Conservation (phyloP, 2,888 invertebrate species). For the Athripsodes cinereus region DNA sequence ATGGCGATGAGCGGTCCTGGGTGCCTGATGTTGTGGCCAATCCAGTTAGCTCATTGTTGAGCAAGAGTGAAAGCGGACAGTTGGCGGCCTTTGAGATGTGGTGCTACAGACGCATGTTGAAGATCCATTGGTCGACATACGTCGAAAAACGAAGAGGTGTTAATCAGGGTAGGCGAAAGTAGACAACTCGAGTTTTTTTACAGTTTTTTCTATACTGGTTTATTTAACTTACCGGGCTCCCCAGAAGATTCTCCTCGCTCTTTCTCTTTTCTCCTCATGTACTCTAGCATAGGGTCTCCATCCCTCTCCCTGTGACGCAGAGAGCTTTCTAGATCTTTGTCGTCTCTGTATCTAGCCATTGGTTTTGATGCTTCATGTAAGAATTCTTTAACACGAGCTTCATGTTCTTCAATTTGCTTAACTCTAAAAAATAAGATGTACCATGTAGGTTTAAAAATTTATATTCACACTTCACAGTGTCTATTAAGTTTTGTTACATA, state of each 20-base stretch:
- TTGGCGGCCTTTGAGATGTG: no score
- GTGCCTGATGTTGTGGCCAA: no score
- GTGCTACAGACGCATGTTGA: no score
- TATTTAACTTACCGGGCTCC: slow-evolving; percentile 44
- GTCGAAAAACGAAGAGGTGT: no score
- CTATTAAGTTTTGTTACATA: neutral
- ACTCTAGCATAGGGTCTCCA: slow-evolving; percentile 93
- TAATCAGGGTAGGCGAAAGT: no score
- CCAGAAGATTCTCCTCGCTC: slow-evolving; percentile 7
- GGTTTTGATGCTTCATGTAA: slow-evolving; percentile 86
- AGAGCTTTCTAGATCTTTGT: slow-evolving; percentile 77
- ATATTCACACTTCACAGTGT: no score
- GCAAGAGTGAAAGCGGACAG: no score
- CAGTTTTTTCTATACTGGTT: no score
- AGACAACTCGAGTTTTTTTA: no score
- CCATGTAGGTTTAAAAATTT: neutral
- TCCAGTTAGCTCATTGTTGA: no score
- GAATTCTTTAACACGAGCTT: slow-evolving; percentile 64
- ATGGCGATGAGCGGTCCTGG: no score
- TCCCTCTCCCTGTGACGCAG: slow-evolving; percentile 68
- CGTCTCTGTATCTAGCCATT: slow-evolving; percentile 82
- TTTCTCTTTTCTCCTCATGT: slow-evolving; percentile 67
- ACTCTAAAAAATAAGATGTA: slow-evolving; percentile 55
- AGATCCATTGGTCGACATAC: no score
- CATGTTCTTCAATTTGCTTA: slow-evolving; percentile 74